A percentile compares a stretch with the other conserved stretches of the same genome.
Conservation (phyloP, 2,797 vertebrate species). For the Sternotherus odoratus region DNA sequence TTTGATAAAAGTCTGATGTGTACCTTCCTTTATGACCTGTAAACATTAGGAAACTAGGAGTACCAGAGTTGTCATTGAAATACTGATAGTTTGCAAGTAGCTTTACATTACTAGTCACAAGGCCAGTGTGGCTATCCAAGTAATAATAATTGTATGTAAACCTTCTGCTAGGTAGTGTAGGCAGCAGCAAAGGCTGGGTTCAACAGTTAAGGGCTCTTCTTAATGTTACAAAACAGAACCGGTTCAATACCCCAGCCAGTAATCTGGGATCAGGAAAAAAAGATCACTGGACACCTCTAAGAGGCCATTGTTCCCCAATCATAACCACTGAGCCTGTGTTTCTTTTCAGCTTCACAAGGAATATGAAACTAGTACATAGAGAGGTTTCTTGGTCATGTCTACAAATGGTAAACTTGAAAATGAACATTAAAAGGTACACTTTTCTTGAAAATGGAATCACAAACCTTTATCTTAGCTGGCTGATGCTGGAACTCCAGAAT, state of each 20-base stretch:
- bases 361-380: not conserved
- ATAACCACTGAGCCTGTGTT: not conserved
- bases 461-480: slow-evolving; percentile 67
- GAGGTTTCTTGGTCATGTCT: slow-evolving; percentile 5
- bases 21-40: not conserved
- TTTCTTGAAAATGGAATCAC: slow-evolving; percentile 15
- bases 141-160: not conserved
- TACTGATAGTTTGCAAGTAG: not conserved
- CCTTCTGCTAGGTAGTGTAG: not conserved
- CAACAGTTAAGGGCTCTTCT: not conserved
- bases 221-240: not conserved
- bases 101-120: not conserved
- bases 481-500: slow-evolving; percentile 82
- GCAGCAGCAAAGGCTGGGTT: not conserved
- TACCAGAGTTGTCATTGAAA: not conserved
- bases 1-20: not conserved
- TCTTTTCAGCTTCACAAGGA: not conserved
- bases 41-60: not conserved
- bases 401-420: not conserved
- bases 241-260: not conserved
- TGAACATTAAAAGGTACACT: not conserved
- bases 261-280: not conserved
- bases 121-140: not conserved
- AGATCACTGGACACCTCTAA: not conserved
- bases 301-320: not conserved